phyloP scores from a whole-genome alignment of 1,140 invertebrate genomes.

The Drosophila erecta region DNA sequence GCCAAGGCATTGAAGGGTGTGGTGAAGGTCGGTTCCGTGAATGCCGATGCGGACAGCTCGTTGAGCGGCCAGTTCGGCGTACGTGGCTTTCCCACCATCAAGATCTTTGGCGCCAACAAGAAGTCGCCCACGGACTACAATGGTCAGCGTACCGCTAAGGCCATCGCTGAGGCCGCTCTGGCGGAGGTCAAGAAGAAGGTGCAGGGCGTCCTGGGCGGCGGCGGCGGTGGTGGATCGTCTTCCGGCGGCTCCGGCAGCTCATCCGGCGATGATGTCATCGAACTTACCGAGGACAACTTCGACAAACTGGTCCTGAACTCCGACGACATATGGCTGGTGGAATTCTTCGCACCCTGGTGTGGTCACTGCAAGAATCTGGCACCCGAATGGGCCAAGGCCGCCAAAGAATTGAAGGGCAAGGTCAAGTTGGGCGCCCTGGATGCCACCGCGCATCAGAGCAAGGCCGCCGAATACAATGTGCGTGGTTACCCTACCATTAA shows the following conservation, averaged over 20 bases:
- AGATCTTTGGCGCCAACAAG: conserved; percentile 96
- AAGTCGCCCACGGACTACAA: conserved; percentile 94
- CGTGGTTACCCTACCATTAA: conserved; percentile 99
- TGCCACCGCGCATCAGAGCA: conserved; percentile 95
- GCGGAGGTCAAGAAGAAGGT: conserved; percentile 82
- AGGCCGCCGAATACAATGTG: conserved; percentile 91
- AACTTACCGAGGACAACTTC: conserved; percentile 97
- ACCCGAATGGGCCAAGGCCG: conserved; percentile 97
- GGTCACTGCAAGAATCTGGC: conserved; percentile 98
- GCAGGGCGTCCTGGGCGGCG: conserved; percentile 70
- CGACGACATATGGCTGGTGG: conserved; percentile 97
- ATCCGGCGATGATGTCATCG: conserved; percentile 90
- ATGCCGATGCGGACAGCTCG: conserved; percentile 95
- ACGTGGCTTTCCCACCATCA: conserved; percentile 97
- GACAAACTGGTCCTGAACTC: conserved; percentile 95
- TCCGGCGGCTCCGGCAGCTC: conserved; percentile 44
- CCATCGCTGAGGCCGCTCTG: conserved; percentile 93
- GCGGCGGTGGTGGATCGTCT: conserved; percentile 57
- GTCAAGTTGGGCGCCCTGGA: conserved; percentile 98
- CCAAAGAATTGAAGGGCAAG: conserved; percentile 96
- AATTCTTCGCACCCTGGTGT: conserved; percentile 99
- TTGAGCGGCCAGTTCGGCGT: conserved; percentile 93
- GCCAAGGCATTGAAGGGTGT: conserved; percentile 96
- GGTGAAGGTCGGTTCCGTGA: conserved; percentile 95
- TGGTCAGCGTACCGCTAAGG: conserved; percentile 93